These are phyloP conservation scores for Ginglymostoma cirratum DNA, from an alignment of 2,113 vertebrate species.

Conservation along the genomic window DNA sequence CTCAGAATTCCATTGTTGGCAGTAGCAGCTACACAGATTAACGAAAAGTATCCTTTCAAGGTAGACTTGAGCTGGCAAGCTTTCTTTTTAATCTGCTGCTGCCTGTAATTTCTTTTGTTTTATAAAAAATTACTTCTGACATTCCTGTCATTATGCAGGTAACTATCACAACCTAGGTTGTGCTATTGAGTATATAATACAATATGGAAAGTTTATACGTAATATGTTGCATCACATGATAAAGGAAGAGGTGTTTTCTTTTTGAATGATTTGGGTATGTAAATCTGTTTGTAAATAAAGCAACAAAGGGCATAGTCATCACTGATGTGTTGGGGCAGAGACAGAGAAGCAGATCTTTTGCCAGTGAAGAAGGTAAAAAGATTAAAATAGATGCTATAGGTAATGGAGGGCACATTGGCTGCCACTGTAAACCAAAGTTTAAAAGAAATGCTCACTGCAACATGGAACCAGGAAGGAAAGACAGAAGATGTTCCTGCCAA, in stretches of 20 bases:
- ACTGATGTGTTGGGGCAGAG: not conserved
- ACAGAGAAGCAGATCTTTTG: not conserved
- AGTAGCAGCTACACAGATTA: not conserved
- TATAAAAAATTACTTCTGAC: not conserved
- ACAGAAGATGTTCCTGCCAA: not conserved
- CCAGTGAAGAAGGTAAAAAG: not conserved
- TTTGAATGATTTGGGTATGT: not conserved
- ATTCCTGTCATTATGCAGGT: not conserved
- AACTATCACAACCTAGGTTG: not conserved
- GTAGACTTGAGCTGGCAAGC: constrained; percentile 3
- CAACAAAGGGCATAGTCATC: not conserved
- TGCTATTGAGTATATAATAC: not conserved
- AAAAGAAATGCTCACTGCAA: not conserved
- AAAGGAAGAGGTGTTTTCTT: not conserved
- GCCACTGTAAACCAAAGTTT: not conserved
- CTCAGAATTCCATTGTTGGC: constrained; percentile 21
- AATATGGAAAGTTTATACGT: not conserved
- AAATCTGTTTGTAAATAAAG: not conserved
- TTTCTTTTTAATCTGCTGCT: not conserved
- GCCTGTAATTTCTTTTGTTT: not conserved
- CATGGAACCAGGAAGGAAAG: not conserved
- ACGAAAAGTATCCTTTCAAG: not conserved
- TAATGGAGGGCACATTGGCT: not conserved
- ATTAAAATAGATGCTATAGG: not conserved
- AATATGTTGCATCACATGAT: not conserved